Percentiles rank a stretch among this genome's conserved stretches.
These are phyloP conservation scores for Thereva unica DNA, from an alignment of 2,888 invertebrate species.

Conservation along the genomic window DNA sequence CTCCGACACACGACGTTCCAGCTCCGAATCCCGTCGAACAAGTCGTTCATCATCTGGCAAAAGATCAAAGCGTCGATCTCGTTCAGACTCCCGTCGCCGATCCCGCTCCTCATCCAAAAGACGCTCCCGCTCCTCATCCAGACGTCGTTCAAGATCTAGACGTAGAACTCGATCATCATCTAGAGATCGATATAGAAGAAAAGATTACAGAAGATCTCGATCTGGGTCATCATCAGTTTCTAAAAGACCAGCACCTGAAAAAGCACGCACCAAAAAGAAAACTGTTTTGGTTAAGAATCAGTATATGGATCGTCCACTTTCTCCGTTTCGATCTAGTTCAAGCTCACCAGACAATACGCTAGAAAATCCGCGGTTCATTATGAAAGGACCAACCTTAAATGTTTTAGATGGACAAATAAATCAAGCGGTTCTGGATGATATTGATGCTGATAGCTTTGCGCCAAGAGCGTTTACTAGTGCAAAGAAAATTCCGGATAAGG, in stretches of 20 bases:
- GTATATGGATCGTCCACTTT: no score
- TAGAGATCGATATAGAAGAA: constrained; percentile 5
- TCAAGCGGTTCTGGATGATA: constrained; percentile 65
- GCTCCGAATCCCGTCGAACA: not conserved
- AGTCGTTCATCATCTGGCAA: constrained; percentile 2
- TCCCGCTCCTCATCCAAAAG: not conserved
- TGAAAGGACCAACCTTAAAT: constrained; percentile 19
- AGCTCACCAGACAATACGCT: not conserved
- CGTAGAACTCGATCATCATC: constrained; percentile 4
- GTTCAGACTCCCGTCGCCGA: constrained; percentile 6
- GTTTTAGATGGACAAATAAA: constrained; percentile 49
- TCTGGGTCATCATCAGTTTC: not conserved
- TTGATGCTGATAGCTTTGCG: constrained; percentile 71
- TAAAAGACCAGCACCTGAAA: not conserved
- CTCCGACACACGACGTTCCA: not conserved
- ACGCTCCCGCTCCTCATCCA: not conserved
- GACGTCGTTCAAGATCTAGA: constrained; percentile 5
- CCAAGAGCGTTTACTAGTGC: constrained; percentile 65
- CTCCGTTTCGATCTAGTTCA: not conserved
- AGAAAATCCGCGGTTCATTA: not conserved
- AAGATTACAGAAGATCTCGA: not conserved
- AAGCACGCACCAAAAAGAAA: not conserved
- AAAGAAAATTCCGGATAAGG: constrained; percentile 64
- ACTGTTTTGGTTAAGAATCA: not conserved
- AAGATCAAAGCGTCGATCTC: not conserved